Evolutionary conservation across 1,140 invertebrate genomes (phyloP).

Genomic region (Adelges cooleyi): DNA sequence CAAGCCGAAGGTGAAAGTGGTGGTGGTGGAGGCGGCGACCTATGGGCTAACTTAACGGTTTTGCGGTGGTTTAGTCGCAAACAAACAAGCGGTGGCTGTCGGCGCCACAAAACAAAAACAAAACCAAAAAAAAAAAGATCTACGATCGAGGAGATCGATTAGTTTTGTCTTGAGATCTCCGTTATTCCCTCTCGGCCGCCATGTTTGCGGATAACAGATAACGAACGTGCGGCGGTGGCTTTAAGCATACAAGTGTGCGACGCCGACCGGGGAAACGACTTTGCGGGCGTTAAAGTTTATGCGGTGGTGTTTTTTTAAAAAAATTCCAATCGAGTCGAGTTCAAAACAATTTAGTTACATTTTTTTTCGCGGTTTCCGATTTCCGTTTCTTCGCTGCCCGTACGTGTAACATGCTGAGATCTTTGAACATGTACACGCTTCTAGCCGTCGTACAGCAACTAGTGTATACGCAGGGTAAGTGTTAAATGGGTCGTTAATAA

Average conservation of each 20-base stretch:
- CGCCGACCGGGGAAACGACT: not conserved
- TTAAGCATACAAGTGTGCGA: too few relatives aligned
- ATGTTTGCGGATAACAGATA: not conserved
- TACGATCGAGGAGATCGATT: not conserved
- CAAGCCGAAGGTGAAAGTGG: constrained; percentile 15
- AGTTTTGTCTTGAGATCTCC: not conserved
- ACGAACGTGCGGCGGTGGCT: too few relatives aligned
- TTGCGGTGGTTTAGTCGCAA: constrained; percentile 16
- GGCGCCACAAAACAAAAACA: not conserved
- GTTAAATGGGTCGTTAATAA: too few relatives aligned
- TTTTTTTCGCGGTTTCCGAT: too few relatives aligned
- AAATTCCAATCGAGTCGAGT: too few relatives aligned
- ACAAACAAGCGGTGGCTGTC: constrained; percentile 5
- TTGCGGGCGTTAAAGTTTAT: not conserved
- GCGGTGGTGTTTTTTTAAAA: too few relatives aligned
- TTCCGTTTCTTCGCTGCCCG: too few relatives aligned
- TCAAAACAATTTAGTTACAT: too few relatives aligned
- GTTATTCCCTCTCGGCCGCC: not conserved
- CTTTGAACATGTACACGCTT: not conserved
- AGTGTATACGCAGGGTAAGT: constrained; percentile 4
- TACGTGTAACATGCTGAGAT: not conserved
- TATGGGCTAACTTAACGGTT: constrained; percentile 15
- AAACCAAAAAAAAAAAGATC: not conserved
- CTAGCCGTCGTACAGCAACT: constrained; percentile 7
- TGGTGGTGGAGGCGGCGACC: not conserved